Base-by-base conservation (phyloP, 2,888 invertebrate species). In the Phyllotreta striolata region DNA sequence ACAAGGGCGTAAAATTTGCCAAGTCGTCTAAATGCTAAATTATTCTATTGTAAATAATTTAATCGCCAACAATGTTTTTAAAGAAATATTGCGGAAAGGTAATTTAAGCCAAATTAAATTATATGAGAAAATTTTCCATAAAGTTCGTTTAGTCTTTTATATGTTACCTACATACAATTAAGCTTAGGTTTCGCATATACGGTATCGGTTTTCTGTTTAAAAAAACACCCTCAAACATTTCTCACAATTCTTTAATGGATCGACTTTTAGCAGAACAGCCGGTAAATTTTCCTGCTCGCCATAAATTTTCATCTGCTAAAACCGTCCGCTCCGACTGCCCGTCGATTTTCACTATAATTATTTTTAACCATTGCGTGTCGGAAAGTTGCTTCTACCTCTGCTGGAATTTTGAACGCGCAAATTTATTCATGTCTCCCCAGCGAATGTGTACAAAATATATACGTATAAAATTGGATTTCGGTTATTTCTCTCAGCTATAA, bases 21-120 rank as follows among this genome's bases (percentile, higher is more conserved):
- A 55, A 55, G 77, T 66, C 70, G 65, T 73, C 58, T 43, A 55
- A 4, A 4, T 41, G 24, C 24, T 24, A 24, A 24, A 24, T 24
- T 4, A 24, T 24, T 24, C 24, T 24, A 24, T 24, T 24, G 24
- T 4, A 24, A 3, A 24, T 24, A 24, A 3, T 24, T 4, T 24
- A 24, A 24, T 24, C 24, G 4, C 24, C 4, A 24, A 24, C 2
- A 24, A 24, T 24, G 4, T 24, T 24, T 4, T 24, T 4, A 24
- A 24, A 24, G 4, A 24, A 24, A 1, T 24, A 24, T 24, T 24
- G 24, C 24, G 24, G 24, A 24, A 24, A 24, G 24, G 24, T 24
- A 24, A 24, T 24, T 24, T 24, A 24, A 24, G 24, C 24, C 24
- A 24, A 24, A 24, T 24, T 24, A 24, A 24, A 24, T 24, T 24